Evolutionary conservation across 2,113 vertebrate genomes (phyloP).

Genomic region (Xerus inauris): DNA sequence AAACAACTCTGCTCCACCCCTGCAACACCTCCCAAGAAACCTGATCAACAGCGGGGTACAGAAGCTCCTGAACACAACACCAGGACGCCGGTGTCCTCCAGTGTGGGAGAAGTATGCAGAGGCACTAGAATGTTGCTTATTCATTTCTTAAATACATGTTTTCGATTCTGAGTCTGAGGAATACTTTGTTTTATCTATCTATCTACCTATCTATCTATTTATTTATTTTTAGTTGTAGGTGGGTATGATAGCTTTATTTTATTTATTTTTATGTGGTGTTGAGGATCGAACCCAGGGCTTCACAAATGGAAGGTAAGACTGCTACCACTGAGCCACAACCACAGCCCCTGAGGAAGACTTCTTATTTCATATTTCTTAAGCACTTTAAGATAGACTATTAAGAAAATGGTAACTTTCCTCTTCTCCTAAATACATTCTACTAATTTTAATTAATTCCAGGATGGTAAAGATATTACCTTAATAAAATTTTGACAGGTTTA

Average conservation of each 20-base stretch:
- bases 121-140: background rate
- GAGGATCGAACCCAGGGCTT: no score
- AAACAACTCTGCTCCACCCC: background rate
- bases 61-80: background rate
- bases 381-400: slow-evolving; percentile 31
- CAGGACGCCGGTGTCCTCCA: background rate
- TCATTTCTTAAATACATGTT: background rate
- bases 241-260: no score
- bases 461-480: background rate
- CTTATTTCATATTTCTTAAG: background rate
- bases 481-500: slow-evolving; percentile 12
- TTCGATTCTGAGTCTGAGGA: background rate
- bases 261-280: no score
- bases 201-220: no score
- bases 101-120: background rate
- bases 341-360: background rate
- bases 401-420: background rate
- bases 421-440: slow-evolving; percentile 10
- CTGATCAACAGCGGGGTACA: background rate
- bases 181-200: no score
- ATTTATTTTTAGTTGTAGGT: no score
- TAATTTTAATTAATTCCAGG: background rate
- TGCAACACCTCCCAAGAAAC: background rate
- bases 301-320: no score
- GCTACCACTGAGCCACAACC: no score